These are phyloP conservation scores for Elymnias hypermnestra DNA, from an alignment of 1,140 invertebrate species.

Conservation along the genomic window DNA sequence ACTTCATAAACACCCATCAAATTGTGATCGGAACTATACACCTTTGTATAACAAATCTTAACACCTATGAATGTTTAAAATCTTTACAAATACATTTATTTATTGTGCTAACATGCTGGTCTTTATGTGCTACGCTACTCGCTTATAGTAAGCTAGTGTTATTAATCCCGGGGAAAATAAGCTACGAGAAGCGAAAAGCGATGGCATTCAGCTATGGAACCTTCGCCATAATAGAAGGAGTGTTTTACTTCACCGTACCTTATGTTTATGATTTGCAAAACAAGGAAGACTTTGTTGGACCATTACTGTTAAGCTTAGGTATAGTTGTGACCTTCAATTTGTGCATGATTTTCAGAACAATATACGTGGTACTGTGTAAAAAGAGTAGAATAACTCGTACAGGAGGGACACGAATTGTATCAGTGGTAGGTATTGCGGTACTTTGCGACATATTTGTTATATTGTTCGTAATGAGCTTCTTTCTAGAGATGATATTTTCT, in stretches of 20 bases:
- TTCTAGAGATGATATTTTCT: neutral
- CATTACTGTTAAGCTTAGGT: neutral
- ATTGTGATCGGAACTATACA: slow-evolving; percentile 26
- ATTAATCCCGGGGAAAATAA: slow-evolving; percentile 20
- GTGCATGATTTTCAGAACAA: neutral
- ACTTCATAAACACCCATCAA: slow-evolving; percentile 29
- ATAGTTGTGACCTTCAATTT: neutral
- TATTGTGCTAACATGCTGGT: slow-evolving; percentile 21
- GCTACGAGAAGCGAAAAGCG: slow-evolving; percentile 22
- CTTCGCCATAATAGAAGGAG: neutral
- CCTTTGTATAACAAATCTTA: neutral
- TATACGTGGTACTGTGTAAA: slow-evolving; percentile 10
- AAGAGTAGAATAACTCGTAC: slow-evolving; percentile 8
- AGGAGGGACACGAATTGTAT: slow-evolving; percentile 8
- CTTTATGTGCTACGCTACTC: slow-evolving; percentile 23
- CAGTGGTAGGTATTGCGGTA: slow-evolving; percentile 21
- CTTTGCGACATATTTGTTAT: slow-evolving; percentile 15
- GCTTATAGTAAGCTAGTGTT: slow-evolving; percentile 27
- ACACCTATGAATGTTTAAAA: too few relatives aligned
- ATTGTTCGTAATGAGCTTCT: neutral
- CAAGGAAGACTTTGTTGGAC: neutral
- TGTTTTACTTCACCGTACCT: neutral
- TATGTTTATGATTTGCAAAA: neutral
- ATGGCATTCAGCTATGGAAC: slow-evolving; percentile 6
- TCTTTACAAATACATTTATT: slow-evolving; percentile 4